Percentiles rank a stretch among this genome's conserved stretches.
Evolutionary conservation across 2,888 invertebrate genomes (phyloP).

Genomic region (Scrobipalpa costella): DNA sequence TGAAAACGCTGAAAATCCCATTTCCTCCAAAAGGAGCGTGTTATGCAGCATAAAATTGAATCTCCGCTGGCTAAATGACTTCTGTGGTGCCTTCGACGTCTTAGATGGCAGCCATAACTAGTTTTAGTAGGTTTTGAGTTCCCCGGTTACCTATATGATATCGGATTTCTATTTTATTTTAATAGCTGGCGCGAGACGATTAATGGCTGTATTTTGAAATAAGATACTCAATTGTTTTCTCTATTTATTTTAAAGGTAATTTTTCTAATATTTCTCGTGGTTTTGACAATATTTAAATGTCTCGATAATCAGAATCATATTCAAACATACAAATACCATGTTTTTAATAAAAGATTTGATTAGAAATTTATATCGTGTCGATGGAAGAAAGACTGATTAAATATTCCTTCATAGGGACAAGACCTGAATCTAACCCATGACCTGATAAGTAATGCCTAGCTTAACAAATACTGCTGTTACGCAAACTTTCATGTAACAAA

Average conservation of each 20-base stretch:
- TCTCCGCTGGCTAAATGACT: constrained; percentile 18
- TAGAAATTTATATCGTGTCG: too few relatives aligned
- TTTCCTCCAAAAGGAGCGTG: constrained; percentile 19
- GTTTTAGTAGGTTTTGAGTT: constrained; percentile 1
- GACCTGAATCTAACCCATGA: not conserved
- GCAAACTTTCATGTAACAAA: constrained; percentile 15
- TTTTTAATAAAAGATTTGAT: too few relatives aligned
- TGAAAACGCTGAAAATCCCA: constrained; percentile 17
- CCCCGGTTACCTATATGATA: not conserved
- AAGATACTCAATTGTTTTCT: too few relatives aligned
- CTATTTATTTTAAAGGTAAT: too few relatives aligned
- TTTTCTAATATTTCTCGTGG: too few relatives aligned
- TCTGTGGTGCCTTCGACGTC: constrained; percentile 3
- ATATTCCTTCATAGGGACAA: not conserved
- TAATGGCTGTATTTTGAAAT: too few relatives aligned
- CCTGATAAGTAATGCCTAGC: not conserved
- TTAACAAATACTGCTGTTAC: not conserved
- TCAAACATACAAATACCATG: too few relatives aligned
- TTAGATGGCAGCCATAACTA: not conserved
- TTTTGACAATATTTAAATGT: too few relatives aligned
- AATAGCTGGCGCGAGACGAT: too few relatives aligned
- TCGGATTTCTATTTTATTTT: not conserved
- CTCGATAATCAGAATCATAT: too few relatives aligned
- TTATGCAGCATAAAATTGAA: constrained; percentile 23
- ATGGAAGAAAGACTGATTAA: too few relatives aligned